These are phyloP conservation scores for Barbus barbus DNA, from an alignment of 2,113 vertebrate genomes.

Conservation along the genomic window DNA sequence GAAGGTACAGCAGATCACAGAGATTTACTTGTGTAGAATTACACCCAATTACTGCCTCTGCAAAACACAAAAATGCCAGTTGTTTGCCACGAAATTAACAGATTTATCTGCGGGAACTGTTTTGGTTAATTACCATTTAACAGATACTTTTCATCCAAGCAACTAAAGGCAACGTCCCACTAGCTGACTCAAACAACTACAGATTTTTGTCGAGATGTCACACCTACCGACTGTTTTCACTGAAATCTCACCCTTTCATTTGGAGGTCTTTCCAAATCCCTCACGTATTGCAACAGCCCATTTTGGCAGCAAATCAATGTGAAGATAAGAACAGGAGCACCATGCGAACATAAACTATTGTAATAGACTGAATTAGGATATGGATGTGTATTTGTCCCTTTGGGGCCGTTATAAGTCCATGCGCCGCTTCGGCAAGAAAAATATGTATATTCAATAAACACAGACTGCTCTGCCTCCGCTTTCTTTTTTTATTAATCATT, in stretches of 20 bases:
- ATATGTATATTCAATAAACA: slow-evolving; percentile 24
- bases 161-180: background rate
- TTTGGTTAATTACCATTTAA: slow-evolving; percentile 34
- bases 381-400: slow-evolving; percentile 13
- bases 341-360: background rate
- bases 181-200: background rate
- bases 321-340: slow-evolving; percentile 18
- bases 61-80: slow-evolving; percentile 6
- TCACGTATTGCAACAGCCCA: background rate
- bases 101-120: slow-evolving; percentile 16
- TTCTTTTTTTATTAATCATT: slow-evolving; percentile 13
- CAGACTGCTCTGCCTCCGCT: slow-evolving; percentile 6
- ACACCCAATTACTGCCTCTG: slow-evolving; percentile 3
- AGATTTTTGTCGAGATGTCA: slow-evolving; percentile 6
- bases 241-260: slow-evolving; percentile 22
- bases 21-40: slow-evolving; percentile 29
- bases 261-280: slow-evolving; percentile 3
- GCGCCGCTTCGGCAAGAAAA: background rate
- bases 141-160: slow-evolving; percentile 19
- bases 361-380: slow-evolving; percentile 16
- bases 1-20: background rate
- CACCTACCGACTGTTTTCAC: slow-evolving; percentile 15
- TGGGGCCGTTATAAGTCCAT: background rate
- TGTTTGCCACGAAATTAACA: background rate
- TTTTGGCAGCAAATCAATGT: slow-evolving; percentile 20